phyloP scores from a whole-genome alignment of 2,797 vertebrate genomes.

The Salarias fasciatus region DNA sequence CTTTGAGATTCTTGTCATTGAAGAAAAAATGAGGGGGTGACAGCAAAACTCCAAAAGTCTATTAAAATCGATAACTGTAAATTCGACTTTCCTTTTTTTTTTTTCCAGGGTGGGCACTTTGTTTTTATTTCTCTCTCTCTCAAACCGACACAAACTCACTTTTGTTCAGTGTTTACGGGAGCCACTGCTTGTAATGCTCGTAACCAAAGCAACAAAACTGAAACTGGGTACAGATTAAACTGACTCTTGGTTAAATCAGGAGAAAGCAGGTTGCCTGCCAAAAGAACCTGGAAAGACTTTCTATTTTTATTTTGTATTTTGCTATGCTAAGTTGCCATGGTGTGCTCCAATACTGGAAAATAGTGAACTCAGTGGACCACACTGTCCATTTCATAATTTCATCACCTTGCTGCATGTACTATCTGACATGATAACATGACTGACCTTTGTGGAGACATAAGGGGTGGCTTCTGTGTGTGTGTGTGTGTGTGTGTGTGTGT shows the following conservation, averaged over 20 bases:
- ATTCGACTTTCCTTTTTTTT: too few species aligned
- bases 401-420: conserved; percentile 4
- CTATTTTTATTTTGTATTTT: neutral
- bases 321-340: neutral
- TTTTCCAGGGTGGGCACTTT: neutral
- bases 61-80: too few species aligned
- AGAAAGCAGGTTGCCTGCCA: neutral
- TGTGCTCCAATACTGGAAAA: neutral
- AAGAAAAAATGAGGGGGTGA: too few species aligned
- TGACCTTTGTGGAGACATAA: neutral
- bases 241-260: conserved; percentile 1
- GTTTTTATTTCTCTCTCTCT: neutral
- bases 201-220: conserved; percentile 12
- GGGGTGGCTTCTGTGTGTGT: too few species aligned
- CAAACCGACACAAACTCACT: neutral
- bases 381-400: conserved; percentile 1
- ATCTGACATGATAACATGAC: conserved; percentile 21
- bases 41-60: too few species aligned
- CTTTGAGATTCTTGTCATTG: too few species aligned
- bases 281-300: neutral
- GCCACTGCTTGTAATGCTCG: neutral
- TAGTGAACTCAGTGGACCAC: neutral
- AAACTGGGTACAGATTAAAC: conserved; percentile 4
- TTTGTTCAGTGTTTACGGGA: neutral
- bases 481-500: too few species aligned